These are phyloP conservation scores for Zapornia atra DNA, from an alignment of 2,113 vertebrate genomes.

Conservation along the genomic window DNA sequence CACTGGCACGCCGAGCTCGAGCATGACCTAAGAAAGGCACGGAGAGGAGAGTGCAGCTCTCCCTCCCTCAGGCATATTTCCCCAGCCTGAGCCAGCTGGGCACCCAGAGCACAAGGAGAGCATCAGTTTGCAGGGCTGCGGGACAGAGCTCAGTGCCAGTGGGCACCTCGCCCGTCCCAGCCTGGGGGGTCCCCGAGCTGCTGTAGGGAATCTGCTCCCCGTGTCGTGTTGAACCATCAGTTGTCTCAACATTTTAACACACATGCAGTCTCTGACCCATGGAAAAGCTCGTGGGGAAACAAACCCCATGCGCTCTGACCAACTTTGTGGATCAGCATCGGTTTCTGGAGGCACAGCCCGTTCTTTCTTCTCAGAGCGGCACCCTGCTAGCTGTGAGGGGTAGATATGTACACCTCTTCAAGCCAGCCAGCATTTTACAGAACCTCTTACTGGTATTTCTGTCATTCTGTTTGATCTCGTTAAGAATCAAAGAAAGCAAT, in stretches of 20 bases:
- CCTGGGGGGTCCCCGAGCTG: neutral
- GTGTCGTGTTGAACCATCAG: rapidly evolving
- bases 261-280: rapidly evolving
- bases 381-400: neutral
- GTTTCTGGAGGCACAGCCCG: rapidly evolving
- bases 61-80: rapidly evolving
- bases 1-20: rapidly evolving
- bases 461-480: conserved; percentile 18
- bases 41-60: rapidly evolving
- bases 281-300: rapidly evolving
- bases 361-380: neutral
- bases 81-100: rapidly evolving
- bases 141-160: rapidly evolving
- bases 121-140: rapidly evolving
- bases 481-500: conserved; percentile 46
- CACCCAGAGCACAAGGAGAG: rapidly evolving
- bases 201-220: neutral
- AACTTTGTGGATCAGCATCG: rapidly evolving
- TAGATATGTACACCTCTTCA: neutral
- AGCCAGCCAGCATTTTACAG: neutral
- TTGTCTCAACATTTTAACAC: rapidly evolving
- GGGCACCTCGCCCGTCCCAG: neutral
- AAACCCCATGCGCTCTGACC: rapidly evolving
- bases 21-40: rapidly evolving
- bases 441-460: neutral